Evolutionary conservation across 2,113 vertebrate genomes (phyloP).

Genomic region (Crotophaga sulcirostris): DNA sequence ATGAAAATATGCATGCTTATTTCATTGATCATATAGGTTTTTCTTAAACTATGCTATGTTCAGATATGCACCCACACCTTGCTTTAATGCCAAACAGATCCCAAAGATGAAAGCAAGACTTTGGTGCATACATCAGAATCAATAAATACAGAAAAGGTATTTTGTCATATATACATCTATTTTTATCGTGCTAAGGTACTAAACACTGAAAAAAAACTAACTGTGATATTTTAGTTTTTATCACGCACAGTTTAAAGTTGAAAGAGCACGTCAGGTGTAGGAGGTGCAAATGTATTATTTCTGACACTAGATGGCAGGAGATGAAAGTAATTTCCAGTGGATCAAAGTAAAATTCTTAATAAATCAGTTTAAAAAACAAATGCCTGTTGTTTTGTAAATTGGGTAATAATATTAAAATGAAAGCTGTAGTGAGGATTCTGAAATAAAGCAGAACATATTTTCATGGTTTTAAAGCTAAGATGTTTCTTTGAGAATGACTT

Average conservation of each 20-base stretch:
- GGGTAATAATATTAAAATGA: background rate
- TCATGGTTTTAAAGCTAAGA: background rate
- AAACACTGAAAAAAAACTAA: background rate
- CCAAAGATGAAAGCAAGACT: background rate
- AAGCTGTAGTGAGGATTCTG: background rate
- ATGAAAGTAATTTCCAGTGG: conserved; percentile 43
- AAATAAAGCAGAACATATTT: background rate
- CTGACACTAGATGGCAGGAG: conserved; percentile 80
- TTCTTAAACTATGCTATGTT: background rate
- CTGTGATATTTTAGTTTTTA: background rate
- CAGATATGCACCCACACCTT: background rate
- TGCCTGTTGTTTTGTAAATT: background rate
- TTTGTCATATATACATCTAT: background rate
- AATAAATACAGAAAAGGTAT: background rate
- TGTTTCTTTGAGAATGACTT: background rate
- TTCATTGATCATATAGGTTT: background rate
- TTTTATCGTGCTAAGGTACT: background rate
- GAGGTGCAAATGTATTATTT: background rate
- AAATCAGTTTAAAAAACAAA: background rate
- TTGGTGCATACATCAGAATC: background rate
- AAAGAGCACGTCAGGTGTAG: background rate
- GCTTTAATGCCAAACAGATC: background rate
- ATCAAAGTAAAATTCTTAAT: background rate
- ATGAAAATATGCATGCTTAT: background rate
- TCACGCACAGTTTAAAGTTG: background rate